Conservation (phyloP, 2,888 invertebrate species). For the Limulus polyphemus region DNA sequence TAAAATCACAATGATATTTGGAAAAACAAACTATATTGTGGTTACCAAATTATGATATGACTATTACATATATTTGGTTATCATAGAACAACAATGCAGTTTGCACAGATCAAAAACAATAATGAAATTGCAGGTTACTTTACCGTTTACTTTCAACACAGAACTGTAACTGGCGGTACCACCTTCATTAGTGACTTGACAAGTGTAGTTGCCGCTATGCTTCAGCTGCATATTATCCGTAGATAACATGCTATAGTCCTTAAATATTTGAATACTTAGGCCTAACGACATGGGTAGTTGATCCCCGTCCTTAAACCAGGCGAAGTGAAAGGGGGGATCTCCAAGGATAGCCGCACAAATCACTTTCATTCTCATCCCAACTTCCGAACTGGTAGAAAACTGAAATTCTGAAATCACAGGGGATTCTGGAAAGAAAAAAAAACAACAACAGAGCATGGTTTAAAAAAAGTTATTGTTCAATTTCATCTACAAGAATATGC, state of each 20-base stretch:
- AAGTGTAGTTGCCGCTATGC: slow-evolving; percentile 12
- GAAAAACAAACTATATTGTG: too few species aligned
- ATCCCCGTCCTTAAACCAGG: slow-evolving; percentile 12
- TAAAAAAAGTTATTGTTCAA: too few species aligned
- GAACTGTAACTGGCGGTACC: slow-evolving; percentile 9
- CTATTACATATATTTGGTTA: too few species aligned
- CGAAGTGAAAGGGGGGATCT: slow-evolving; percentile 11
- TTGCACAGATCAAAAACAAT: too few species aligned
- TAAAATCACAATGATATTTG: too few species aligned
- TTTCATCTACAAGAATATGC: too few species aligned
- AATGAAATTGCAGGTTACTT: too few species aligned
- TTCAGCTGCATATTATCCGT: slow-evolving; percentile 9
- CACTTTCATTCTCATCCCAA: slow-evolving; percentile 11
- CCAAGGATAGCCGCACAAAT: slow-evolving; percentile 12
- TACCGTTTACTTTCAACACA: slow-evolving; percentile 14
- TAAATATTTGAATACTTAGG: slow-evolving; percentile 5
- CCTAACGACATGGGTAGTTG: not conserved
- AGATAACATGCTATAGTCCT: slow-evolving; percentile 10
- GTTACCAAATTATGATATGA: too few species aligned
- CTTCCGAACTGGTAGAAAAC: not conserved
- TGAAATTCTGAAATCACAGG: too few species aligned
- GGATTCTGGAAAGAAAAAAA: too few species aligned
- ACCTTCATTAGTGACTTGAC: slow-evolving; percentile 10
- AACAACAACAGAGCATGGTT: too few species aligned
- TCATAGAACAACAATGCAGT: too few species aligned